Evolutionary conservation across 2,113 vertebrate species (phyloP).

Genomic region (Siniperca knerii): DNA sequence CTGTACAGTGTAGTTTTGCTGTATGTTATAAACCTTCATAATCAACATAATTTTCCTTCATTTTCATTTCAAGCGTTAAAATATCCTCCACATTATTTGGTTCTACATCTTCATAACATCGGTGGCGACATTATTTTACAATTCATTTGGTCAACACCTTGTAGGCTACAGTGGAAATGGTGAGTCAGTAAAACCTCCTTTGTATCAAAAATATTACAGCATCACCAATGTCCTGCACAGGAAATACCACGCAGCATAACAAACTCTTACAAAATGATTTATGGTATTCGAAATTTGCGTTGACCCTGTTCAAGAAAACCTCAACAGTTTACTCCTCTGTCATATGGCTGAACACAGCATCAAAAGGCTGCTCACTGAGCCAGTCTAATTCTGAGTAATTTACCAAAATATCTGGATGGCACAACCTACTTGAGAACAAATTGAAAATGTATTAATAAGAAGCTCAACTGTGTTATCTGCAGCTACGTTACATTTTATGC

Average conservation of each 20-base stretch:
- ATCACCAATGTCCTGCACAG: slow-evolving; percentile 17
- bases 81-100: slow-evolving; percentile 32
- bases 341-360: background rate
- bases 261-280: background rate
- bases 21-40: slow-evolving; percentile 5
- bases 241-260: slow-evolving; percentile 1
- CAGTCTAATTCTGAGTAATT: background rate
- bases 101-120: slow-evolving; percentile 33
- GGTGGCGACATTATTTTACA: slow-evolving; percentile 19
- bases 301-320: background rate
- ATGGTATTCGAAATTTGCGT: background rate
- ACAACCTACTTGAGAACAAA: background rate
- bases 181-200: slow-evolving; percentile 26
- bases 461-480: background rate
- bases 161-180: slow-evolving; percentile 8
- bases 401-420: background rate
- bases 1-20: slow-evolving; percentile 15
- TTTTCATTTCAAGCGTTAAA: slow-evolving; percentile 12
- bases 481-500: background rate
- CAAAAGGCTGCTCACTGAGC: background rate
- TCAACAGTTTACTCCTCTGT: background rate
- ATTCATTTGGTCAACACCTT: slow-evolving; percentile 56
- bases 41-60: slow-evolving; percentile 14
- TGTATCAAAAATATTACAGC: slow-evolving; percentile 49
- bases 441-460: background rate